These are phyloP conservation scores for Chaetophractus vellerosus DNA, from an alignment of 2,797 vertebrate species.

Conservation along the genomic window DNA sequence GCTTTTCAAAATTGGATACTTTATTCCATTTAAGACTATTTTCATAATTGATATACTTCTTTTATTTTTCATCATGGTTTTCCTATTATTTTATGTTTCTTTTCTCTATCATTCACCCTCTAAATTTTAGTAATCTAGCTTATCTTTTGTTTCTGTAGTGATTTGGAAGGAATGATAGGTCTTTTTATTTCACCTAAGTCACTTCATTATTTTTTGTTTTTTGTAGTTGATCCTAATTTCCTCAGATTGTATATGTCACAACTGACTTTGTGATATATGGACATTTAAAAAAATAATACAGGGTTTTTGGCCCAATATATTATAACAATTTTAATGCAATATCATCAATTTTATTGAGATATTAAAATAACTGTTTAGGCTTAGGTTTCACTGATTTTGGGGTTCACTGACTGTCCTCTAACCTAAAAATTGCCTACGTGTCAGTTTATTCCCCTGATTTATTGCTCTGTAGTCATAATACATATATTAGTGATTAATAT, in stretches of 20 bases:
- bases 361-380: constrained; percentile 12
- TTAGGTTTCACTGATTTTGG: neutral
- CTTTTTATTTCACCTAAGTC: neutral
- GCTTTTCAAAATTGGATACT: neutral
- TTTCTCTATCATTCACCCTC: neutral
- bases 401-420: neutral
- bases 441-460: neutral
- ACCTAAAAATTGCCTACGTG: neutral
- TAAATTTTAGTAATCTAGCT: neutral
- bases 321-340: constrained; percentile 9
- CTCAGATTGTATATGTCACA: neutral
- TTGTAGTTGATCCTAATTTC: neutral
- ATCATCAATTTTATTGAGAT: constrained; percentile 1
- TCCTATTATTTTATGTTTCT: neutral
- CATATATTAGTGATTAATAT: neutral
- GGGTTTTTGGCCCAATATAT: neutral
- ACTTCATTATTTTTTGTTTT: neutral
- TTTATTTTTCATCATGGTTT: constrained; percentile 12
- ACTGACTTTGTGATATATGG: neutral
- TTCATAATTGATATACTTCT: neutral
- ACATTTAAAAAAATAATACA: constrained; percentile 18
- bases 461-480: neutral
- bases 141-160: neutral
- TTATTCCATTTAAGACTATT: constrained; percentile 12
- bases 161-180: neutral